Percentiles rank a stretch among this genome's conserved stretches.
These are phyloP conservation scores for Geotrypetes seraphini DNA, from an alignment of 2,797 vertebrate genomes.

Conservation along the genomic window DNA sequence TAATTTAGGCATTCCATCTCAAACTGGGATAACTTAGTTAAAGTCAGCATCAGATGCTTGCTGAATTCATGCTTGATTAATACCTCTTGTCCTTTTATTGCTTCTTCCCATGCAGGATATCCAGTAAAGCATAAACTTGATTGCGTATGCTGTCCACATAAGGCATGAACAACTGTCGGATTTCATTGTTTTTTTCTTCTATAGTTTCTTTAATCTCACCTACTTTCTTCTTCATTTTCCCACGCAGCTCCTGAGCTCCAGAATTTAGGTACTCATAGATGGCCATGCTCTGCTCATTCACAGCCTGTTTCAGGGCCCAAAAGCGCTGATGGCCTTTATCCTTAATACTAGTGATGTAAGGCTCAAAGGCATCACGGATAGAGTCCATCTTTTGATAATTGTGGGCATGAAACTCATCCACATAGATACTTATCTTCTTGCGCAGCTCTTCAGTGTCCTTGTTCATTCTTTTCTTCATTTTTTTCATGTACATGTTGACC, in stretches of 20 bases:
- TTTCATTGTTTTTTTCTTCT: background rate
- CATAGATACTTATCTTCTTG: constrained; percentile 49
- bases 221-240: background rate
- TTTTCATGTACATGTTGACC: constrained; percentile 40
- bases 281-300: constrained; percentile 19
- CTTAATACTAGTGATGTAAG: constrained; percentile 39
- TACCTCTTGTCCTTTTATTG: too few relatives aligned
- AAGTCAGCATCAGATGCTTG: too few relatives aligned
- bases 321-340: constrained; percentile 38
- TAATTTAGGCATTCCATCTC: too few relatives aligned
- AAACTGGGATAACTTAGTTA: too few relatives aligned
- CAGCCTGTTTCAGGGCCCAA: constrained; percentile 31
- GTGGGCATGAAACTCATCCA: constrained; percentile 56
- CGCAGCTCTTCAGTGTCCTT: constrained; percentile 59
- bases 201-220: background rate
- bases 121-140: constrained; percentile 2
- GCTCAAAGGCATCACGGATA: constrained; percentile 39
- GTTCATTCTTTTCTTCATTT: constrained; percentile 59
- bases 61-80: too few relatives aligned
- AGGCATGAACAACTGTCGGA: constrained; percentile 11
- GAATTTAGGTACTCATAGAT: background rate
- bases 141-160: constrained; percentile 4
- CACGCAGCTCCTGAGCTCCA: background rate
- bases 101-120: constrained; percentile 9
- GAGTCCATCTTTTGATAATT: constrained; percentile 50